phyloP scores from a whole-genome alignment of 2,888 invertebrate genomes.

The Eutolmus rufibarbis region DNA sequence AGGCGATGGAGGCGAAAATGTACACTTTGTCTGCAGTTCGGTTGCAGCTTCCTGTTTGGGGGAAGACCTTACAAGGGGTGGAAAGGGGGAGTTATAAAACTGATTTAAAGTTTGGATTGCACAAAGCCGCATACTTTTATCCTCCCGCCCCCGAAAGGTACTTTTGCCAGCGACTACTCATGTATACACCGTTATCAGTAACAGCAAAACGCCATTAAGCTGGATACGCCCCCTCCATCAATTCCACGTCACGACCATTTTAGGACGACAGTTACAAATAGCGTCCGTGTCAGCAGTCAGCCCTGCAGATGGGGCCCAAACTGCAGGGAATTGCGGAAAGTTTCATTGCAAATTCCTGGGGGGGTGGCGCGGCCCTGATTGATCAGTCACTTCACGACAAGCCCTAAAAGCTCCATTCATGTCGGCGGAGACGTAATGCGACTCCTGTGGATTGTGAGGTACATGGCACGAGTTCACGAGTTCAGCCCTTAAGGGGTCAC shows the following conservation, averaged over 20 bases:
- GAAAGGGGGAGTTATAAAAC: not conserved
- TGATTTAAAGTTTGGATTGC: not conserved
- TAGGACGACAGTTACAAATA: not conserved
- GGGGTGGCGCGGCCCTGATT: not conserved
- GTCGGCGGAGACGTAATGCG: not conserved
- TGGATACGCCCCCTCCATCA: not conserved
- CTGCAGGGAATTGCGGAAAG: not conserved
- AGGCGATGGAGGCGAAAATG: not conserved
- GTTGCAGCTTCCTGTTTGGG: not conserved
- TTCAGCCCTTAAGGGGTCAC: not conserved
- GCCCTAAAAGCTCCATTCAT: not conserved
- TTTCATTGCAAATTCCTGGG: not conserved
- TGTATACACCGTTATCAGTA: not conserved
- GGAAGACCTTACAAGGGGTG: not conserved
- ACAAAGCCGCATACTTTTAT: not conserved
- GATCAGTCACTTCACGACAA: not conserved
- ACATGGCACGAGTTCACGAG: not conserved
- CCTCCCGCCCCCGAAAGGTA: not conserved
- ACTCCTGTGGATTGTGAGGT: not conserved
- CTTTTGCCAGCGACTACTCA: not conserved
- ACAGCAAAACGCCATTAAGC: not conserved
- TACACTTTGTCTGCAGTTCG: not conserved
- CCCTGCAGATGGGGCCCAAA: not conserved
- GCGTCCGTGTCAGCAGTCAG: not conserved
- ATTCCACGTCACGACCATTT: not conserved